These are phyloP conservation scores for Orientallactaga sibirica DNA, from an alignment of 2,797 vertebrate species.

Conservation along the genomic window DNA sequence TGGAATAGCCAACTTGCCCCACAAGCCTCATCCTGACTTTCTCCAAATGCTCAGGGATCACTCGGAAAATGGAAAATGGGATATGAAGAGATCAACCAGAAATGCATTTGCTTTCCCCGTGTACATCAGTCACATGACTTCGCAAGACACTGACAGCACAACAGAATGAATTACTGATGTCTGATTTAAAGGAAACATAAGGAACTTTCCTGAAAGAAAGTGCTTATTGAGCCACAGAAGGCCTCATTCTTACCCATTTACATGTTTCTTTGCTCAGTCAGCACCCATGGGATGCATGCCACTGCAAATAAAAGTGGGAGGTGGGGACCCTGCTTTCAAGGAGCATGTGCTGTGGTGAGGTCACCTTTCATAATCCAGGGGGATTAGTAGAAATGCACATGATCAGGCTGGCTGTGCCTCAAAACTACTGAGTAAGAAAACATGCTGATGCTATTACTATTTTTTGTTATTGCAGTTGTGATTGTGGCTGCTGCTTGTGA, in stretches of 20 bases:
- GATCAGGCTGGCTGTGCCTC: background rate
- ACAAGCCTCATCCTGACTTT: background rate
- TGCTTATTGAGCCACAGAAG: background rate
- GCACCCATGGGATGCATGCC: background rate
- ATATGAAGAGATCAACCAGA: background rate
- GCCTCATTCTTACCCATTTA: background rate
- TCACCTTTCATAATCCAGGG: background rate
- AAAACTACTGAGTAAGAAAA: background rate
- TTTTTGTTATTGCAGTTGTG: background rate
- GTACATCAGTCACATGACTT: background rate
- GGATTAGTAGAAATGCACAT: background rate
- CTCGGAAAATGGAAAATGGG: background rate
- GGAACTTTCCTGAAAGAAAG: constrained; percentile 9
- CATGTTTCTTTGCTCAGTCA: background rate
- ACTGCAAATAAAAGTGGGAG: background rate
- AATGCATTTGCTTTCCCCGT: background rate
- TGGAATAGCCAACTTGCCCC: background rate
- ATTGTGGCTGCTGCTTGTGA: background rate
- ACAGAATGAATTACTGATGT: background rate
- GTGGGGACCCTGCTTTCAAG: background rate
- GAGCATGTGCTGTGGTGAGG: background rate
- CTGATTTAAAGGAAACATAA: background rate
- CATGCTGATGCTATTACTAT: background rate
- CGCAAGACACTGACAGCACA: background rate
- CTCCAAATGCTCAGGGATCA: background rate